A percentile compares a stretch with the other conserved stretches of the same genome.
phyloP scores from a whole-genome alignment of 2,888 invertebrate species.

The Lepidocyrtoides sp. region DNA sequence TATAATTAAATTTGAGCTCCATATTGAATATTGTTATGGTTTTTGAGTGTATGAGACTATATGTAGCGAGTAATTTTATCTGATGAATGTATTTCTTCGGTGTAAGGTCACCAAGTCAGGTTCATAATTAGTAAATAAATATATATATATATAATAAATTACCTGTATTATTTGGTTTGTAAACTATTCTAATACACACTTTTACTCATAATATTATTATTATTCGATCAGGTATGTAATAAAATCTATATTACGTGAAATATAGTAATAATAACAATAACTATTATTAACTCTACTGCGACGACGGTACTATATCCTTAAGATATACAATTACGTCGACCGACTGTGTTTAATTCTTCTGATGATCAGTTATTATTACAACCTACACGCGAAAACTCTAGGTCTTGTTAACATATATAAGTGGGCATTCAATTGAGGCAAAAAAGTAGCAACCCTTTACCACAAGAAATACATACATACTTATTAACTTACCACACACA shows the following conservation, averaged over 20 bases:
- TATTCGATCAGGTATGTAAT: constrained; percentile 64
- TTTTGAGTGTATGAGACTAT: constrained; percentile 53
- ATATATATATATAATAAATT: constrained; percentile 43
- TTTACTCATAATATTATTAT: constrained; percentile 48
- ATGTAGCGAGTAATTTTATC: constrained; percentile 33
- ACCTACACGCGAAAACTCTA: constrained; percentile 4
- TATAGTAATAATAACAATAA: constrained; percentile 62
- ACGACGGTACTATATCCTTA: constrained; percentile 46
- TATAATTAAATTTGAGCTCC: constrained; percentile 35
- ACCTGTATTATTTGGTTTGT: constrained; percentile 52
- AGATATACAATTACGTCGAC: constrained; percentile 60
- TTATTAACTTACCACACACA: neutral
- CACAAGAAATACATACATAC: neutral
- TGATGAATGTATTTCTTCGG: constrained; percentile 61
- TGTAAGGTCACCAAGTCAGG: constrained; percentile 78
- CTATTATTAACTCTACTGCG: constrained; percentile 38
- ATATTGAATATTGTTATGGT: constrained; percentile 31
- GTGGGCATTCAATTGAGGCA: neutral
- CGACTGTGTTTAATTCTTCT: constrained; percentile 72
- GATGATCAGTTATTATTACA: constrained; percentile 2
- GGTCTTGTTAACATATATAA: constrained; percentile 19
- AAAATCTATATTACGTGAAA: constrained; percentile 64
- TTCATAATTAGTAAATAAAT: constrained; percentile 70
- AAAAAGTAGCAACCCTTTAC: constrained; percentile 31
- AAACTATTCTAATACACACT: constrained; percentile 49